A percentile compares a stretch with the other conserved stretches of the same genome.
phyloP scores from a whole-genome alignment of 2,888 invertebrate species.

The Venusia cambrica region DNA sequence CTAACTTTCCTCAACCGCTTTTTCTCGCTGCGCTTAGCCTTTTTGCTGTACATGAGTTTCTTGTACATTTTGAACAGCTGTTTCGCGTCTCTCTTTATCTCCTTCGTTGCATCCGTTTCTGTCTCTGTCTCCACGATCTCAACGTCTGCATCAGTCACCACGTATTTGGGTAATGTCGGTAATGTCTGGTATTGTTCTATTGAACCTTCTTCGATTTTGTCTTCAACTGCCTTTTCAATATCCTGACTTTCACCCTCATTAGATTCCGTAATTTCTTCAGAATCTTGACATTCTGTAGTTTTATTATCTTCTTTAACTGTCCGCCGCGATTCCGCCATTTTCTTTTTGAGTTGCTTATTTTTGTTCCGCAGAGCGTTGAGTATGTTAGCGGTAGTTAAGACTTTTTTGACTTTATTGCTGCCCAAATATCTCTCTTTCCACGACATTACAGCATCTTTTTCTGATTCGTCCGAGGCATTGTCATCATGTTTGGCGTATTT shows the following conservation, averaged over 20 bases:
- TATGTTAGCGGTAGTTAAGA: constrained; percentile 77
- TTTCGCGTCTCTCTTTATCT: constrained; percentile 71
- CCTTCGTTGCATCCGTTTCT: constrained; percentile 32
- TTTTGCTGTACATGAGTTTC: constrained; percentile 51
- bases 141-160: too few relatives aligned
- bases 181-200: constrained; percentile 79
- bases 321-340: constrained; percentile 50
- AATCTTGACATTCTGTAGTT: too few relatives aligned
- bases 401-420: constrained; percentile 81
- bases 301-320: constrained; percentile 21
- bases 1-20: too few relatives aligned
- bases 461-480: constrained; percentile 12
- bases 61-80: constrained; percentile 73
- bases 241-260: too few relatives aligned
- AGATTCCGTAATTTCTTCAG: too few relatives aligned
- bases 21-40: constrained; percentile 32
- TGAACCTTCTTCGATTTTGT: constrained; percentile 61
- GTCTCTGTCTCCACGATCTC: constrained; percentile 48
- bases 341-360: constrained; percentile 70
- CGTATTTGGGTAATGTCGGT: constrained; percentile 58
- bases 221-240: constrained; percentile 34
- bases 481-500: too few relatives aligned
- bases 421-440: constrained; percentile 83
- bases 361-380: constrained; percentile 83
- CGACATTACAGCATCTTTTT: constrained; percentile 44